These are phyloP conservation scores for Acropternis orthonyx DNA, from an alignment of 2,797 vertebrate genomes.

Conservation along the genomic window DNA sequence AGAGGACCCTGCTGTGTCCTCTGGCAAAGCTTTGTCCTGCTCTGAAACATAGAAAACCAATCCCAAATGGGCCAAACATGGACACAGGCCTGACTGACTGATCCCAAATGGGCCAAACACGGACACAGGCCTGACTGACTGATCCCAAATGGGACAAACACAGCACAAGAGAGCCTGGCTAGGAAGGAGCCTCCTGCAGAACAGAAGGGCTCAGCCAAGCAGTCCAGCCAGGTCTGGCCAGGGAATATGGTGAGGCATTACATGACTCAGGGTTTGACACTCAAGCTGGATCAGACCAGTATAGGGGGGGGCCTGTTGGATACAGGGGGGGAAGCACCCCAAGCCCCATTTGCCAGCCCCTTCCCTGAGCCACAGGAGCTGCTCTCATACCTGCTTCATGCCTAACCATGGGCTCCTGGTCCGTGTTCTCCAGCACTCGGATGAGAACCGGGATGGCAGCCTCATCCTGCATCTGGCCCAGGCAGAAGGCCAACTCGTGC, in stretches of 20 bases:
- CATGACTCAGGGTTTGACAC: accelerated
- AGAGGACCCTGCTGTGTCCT: neutral
- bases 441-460: slow-evolving; percentile 82
- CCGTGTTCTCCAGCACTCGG: slow-evolving; percentile 80
- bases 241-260: neutral
- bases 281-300: accelerated
- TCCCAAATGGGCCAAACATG: neutral
- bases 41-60: neutral
- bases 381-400: slow-evolving; percentile 88
- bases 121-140: neutral
- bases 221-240: neutral
- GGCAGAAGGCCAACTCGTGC: slow-evolving; percentile 93
- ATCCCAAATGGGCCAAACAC: neutral
- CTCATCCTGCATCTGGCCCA: slow-evolving; percentile 92
- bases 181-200: neutral
- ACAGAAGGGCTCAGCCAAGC: neutral
- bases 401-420: slow-evolving; percentile 92
- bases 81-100: neutral
- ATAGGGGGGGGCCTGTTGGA: neutral
- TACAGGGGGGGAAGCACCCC: accelerated
- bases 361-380: neutral
- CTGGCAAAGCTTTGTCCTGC: accelerated
- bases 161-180: accelerated
- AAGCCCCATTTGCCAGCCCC: neutral
- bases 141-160: neutral